Base-by-base conservation (phyloP, 2,797 vertebrate species). In the Lacerta bilineata region DNA sequence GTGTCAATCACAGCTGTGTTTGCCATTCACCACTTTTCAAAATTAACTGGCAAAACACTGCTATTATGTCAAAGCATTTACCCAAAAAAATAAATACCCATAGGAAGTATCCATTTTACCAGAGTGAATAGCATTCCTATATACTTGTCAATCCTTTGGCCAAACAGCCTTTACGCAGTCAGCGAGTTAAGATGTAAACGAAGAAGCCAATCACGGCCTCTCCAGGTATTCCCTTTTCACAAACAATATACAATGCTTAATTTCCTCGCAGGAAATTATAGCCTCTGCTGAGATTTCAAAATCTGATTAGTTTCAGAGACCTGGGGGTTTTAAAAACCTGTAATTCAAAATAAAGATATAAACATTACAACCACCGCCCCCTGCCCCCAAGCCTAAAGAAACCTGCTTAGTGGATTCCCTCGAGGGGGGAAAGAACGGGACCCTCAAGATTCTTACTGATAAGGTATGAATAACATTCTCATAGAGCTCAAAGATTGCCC, bases 391-490 rank as follows among this genome's bases (percentile, higher is more conserved):
- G 83, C 91, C 88, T 90, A 88, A 90, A 94, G 84, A 93, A 95
- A 93, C 78, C 80, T 93, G 86, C 91, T 93, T 92, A 89, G 50
- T 89, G 81, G 78, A 89, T 11, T 33, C 91, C 90, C 93, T 90
- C 41, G 92, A 77, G 93, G 93, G 87, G 18, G n/a, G 86, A 92
- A 91, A 90, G 95, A 64, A 91, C 27, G 69, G 87, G 90, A 93
- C 93, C 90, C 88, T 95, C 93, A 81, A 95, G 95, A 94, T 95
- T 95, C 89, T 94, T 91, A 90, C 93, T 89, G 94, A 95, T 95
- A 96, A 95, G 87, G 94, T 95, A 95, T 95, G 94, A 95, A 93
- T 95, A 96, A 95, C 93, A 95, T 95, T 95, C 95, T 90, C 95
- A 95, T 95, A 95, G 95, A 95, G 91, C 94, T 93, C 93, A 93